Evolutionary conservation across 2,113 vertebrate genomes (phyloP).

Genomic region (Mesitornis unicolor): DNA sequence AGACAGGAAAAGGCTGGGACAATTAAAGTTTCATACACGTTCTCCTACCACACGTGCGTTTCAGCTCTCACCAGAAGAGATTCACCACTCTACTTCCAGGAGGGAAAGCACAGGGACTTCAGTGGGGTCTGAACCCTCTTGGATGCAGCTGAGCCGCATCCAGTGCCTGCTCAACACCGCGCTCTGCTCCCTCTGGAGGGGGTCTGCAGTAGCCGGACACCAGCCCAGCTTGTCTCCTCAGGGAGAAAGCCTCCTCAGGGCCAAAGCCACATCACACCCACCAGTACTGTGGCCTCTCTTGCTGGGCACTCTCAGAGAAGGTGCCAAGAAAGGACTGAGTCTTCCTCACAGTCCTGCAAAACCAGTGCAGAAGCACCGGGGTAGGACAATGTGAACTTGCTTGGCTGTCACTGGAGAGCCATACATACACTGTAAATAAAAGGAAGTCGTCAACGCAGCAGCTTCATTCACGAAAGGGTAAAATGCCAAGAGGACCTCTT

Average conservation of each 20-base stretch:
- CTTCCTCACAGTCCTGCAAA: neutral
- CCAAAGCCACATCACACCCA: neutral
- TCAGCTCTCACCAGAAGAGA: neutral
- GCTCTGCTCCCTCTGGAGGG: neutral
- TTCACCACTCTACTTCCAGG: neutral
- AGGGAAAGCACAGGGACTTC: neutral
- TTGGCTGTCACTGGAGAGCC: neutral
- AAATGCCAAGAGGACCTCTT: neutral
- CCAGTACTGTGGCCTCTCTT: neutral
- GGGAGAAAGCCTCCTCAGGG: neutral
- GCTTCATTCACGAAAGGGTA: neutral
- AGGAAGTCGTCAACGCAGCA: neutral
- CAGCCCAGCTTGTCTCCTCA: neutral
- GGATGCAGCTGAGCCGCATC: neutral
- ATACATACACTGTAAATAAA: neutral
- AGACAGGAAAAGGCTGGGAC: neutral
- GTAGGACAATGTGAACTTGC: neutral
- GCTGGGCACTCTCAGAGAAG: neutral
- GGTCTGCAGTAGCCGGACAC: neutral
- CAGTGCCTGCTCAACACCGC: neutral
- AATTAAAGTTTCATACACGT: neutral
- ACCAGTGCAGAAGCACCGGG: neutral
- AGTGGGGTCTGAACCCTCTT: neutral
- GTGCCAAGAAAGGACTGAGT: neutral
- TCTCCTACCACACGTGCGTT: neutral